Evolutionary conservation across 2,888 invertebrate species (phyloP).

Genomic region (Leistus spinibarbis): DNA sequence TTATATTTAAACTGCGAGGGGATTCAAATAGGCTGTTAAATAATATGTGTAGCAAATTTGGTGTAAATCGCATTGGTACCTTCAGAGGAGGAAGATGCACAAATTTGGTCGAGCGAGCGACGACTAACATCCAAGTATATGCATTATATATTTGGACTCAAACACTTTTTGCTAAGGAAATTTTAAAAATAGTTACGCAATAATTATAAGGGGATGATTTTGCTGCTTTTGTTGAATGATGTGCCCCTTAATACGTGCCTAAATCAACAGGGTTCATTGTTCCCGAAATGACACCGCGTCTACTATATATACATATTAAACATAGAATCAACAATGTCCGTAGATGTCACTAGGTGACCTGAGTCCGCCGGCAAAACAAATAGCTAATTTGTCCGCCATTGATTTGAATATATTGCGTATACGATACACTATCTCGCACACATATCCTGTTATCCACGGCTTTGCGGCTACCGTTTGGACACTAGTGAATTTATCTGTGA

Average conservation of each 20-base stretch:
- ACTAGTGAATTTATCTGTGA: slow-evolving; percentile 37
- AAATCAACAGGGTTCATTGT: background rate
- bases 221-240: too few relatives aligned
- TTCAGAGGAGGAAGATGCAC: too few relatives aligned
- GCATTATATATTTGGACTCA: too few relatives aligned
- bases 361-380: slow-evolving; percentile 33
- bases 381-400: slow-evolving; percentile 36
- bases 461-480: background rate
- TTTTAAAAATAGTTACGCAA: too few relatives aligned
- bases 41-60: too few relatives aligned
- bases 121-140: too few relatives aligned
- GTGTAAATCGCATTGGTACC: too few relatives aligned
- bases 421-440: background rate
- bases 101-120: too few relatives aligned
- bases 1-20: too few relatives aligned
- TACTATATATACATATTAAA: background rate
- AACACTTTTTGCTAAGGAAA: too few relatives aligned
- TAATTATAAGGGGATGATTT: too few relatives aligned
- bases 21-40: too few relatives aligned
- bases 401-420: slow-evolving; percentile 36
- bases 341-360: slow-evolving; percentile 38
- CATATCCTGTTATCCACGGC: background rate
- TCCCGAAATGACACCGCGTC: background rate
- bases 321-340: slow-evolving; percentile 16
- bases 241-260: background rate